phyloP scores from a whole-genome alignment of 2,797 vertebrate species.

The Argyrosomus regius region DNA sequence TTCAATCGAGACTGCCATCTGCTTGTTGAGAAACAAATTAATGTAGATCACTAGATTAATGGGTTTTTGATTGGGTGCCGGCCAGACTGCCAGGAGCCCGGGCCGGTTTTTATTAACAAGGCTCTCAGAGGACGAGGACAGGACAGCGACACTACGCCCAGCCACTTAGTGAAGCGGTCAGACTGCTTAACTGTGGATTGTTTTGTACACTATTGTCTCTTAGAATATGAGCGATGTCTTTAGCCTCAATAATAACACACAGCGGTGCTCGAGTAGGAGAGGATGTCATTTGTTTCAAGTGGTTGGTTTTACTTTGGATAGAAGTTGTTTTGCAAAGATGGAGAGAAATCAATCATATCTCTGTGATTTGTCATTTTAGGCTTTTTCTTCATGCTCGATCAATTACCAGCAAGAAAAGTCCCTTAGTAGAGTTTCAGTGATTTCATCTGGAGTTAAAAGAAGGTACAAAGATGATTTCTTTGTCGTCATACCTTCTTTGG shows the following conservation, averaged over 20 bases:
- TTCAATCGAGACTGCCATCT: conserved; percentile 72
- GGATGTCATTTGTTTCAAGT: conserved; percentile 5
- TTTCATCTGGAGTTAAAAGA: not conserved
- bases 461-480: not conserved
- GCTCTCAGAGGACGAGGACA: conserved; percentile 56
- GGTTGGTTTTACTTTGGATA: conserved; percentile 14
- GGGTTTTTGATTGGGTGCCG: conserved; percentile 75
- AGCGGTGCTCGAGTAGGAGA: not conserved
- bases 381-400: not conserved
- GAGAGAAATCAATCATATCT: conserved; percentile 8
- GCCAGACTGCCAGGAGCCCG: conserved; percentile 67
- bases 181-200: conserved; percentile 29
- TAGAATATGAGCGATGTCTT: conserved; percentile 17
- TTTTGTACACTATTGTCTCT: conserved; percentile 24
- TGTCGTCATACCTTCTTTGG: not conserved
- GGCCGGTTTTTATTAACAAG: conserved; percentile 54
- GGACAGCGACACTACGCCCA: conserved; percentile 36
- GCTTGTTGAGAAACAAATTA: conserved; percentile 76
- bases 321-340: not conserved
- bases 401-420: not conserved
- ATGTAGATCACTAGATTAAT: conserved; percentile 77
- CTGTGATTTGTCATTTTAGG: not conserved
- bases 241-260: conserved; percentile 3
- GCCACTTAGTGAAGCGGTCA: conserved; percentile 37
- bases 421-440: not conserved